Percentiles rank a stretch among this genome's conserved stretches.
Evolutionary conservation across 2,797 vertebrate genomes (phyloP).

Genomic region (Hydrophis major): DNA sequence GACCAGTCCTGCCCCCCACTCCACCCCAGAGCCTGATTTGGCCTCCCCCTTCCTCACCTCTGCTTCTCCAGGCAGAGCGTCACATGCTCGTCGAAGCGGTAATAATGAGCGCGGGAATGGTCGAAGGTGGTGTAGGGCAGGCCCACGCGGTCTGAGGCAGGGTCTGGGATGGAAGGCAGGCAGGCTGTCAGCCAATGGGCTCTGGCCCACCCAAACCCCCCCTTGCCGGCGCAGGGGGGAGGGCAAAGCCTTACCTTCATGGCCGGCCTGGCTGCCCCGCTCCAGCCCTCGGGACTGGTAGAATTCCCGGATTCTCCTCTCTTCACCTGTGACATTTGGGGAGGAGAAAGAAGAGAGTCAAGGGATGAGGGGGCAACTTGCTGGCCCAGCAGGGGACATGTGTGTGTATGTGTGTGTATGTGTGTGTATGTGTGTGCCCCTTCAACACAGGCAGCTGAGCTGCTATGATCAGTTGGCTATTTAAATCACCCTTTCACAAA

Average conservation of each 20-base stretch:
- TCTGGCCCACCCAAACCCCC: neutral
- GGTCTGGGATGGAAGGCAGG: slow-evolving; percentile 70
- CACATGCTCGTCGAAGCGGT: slow-evolving; percentile 95
- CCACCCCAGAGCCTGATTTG: neutral
- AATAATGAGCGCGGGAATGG: slow-evolving; percentile 94
- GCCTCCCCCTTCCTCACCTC: slow-evolving; percentile 86
- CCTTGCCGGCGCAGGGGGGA: no score
- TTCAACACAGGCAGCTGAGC: neutral
- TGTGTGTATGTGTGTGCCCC: no score
- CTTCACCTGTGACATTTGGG: slow-evolving; percentile 78
- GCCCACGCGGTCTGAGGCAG: slow-evolving; percentile 82
- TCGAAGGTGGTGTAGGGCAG: slow-evolving; percentile 92
- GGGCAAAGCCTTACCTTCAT: slow-evolving; percentile 75
- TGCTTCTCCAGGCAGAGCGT: slow-evolving; percentile 92
- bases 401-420: neutral
- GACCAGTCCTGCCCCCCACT: neutral
- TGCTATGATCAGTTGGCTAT: neutral
- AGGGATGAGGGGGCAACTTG: neutral
- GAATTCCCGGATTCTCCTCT: slow-evolving; percentile 94
- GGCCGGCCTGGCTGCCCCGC: slow-evolving; percentile 84
- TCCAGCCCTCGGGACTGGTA: slow-evolving; percentile 95
- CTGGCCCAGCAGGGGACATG: neutral
- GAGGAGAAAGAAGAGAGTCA: no score
- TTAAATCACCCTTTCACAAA: neutral
- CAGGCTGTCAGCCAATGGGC: neutral